Percentiles rank a stretch among this genome's conserved stretches.
Conservation (phyloP, 2,113 vertebrate genomes). For the Arvicanthis niloticus region DNA sequence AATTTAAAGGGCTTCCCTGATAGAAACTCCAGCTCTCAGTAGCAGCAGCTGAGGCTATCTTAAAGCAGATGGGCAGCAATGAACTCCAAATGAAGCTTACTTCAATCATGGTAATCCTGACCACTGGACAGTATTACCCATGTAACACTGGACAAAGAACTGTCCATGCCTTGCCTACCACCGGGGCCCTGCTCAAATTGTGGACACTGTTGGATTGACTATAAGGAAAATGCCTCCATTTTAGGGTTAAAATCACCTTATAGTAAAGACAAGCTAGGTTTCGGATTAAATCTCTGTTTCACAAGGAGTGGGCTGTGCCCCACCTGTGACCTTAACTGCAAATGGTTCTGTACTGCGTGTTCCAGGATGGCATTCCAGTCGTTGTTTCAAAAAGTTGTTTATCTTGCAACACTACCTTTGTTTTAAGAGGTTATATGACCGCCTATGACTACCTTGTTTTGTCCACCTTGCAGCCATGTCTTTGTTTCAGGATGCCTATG, state of each 20-base stretch:
- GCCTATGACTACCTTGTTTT: background rate
- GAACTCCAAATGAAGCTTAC: background rate
- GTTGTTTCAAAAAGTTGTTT: background rate
- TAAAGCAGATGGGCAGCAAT: background rate
- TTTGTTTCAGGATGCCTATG: too few species aligned
- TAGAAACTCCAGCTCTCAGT: background rate
- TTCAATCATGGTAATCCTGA: background rate
- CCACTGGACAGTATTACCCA: background rate
- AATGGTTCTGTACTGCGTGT: background rate
- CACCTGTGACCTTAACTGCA: background rate
- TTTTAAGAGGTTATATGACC: background rate
- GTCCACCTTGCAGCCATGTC: too few species aligned
- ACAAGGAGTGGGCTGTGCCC: background rate
- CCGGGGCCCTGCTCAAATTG: background rate
- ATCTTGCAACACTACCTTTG: background rate
- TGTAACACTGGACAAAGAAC: background rate
- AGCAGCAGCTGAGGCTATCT: background rate
- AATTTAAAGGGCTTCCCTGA: background rate
- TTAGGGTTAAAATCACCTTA: background rate
- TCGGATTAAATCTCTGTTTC: background rate
- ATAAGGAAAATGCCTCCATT: background rate
- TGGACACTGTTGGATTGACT: background rate
- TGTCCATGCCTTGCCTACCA: background rate
- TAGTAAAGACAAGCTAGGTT: background rate
- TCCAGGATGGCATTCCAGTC: background rate